A percentile compares a stretch with the other conserved stretches of the same genome.
Conservation (phyloP, 92 coral and sea anemone species). For the Anthopleura xanthogrammica region DNA sequence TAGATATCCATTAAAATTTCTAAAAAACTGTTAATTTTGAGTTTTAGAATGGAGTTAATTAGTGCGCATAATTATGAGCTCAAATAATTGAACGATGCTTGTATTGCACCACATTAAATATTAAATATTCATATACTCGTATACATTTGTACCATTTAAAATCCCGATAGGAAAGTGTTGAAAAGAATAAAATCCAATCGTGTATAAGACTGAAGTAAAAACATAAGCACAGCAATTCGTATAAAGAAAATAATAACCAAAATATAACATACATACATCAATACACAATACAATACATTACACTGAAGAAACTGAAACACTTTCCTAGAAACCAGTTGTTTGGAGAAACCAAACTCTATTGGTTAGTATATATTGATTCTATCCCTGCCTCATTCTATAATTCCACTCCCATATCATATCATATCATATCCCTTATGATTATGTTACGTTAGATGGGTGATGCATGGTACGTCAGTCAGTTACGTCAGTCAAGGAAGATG, state of each 20-base stretch:
- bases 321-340: not conserved
- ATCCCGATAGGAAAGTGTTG: not conserved
- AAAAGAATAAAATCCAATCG: not conserved
- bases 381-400: not conserved
- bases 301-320: not conserved
- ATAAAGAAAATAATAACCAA: not conserved
- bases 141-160: not conserved
- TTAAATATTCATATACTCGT: not conserved
- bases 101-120: not conserved
- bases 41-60: not conserved
- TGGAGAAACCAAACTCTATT: no score
- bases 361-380: not conserved
- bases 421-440: not conserved
- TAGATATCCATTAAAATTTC: not conserved
- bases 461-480: not conserved
- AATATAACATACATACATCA: not conserved
- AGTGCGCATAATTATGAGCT: not conserved
- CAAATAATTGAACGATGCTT: not conserved
- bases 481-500: conserved; percentile 17
- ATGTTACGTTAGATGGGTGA: not conserved
- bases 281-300: not conserved
- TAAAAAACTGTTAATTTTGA: not conserved
- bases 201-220: not conserved
- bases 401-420: not conserved
- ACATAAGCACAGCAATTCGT: not conserved